phyloP scores from a whole-genome alignment of 2,888 invertebrate genomes.

The Stictocephala bisonia region DNA sequence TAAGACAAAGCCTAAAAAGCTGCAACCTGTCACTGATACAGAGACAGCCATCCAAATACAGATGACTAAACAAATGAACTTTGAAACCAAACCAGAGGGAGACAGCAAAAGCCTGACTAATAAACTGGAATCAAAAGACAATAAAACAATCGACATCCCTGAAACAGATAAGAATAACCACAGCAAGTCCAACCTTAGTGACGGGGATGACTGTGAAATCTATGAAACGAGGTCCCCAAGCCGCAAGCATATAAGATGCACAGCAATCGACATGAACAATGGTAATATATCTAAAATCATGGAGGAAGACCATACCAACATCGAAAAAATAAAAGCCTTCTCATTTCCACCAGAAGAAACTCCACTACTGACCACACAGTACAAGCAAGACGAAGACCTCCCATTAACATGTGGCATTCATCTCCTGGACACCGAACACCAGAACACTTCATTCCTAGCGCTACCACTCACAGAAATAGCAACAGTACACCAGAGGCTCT shows the following conservation, averaged over 20 bases:
- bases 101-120: background rate
- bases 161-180: background rate
- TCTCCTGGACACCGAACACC: background rate
- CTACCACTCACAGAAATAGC: background rate
- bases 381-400: background rate
- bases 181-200: background rate
- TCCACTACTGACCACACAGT: conserved; percentile 4
- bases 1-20: too few species aligned
- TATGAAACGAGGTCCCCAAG: conserved; percentile 11
- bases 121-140: background rate
- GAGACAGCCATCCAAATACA: background rate
- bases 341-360: conserved; percentile 13
- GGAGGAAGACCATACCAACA: background rate
- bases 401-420: background rate
- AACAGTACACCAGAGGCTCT: background rate
- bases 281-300: background rate
- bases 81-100: background rate
- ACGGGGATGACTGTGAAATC: background rate
- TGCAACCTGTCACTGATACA: background rate
- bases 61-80: background rate
- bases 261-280: background rate
- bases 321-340: background rate
- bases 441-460: background rate
- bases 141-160: background rate
- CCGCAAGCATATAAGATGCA: background rate